phyloP scores from a whole-genome alignment of 2,113 vertebrate genomes.

The Nestor notabilis region DNA sequence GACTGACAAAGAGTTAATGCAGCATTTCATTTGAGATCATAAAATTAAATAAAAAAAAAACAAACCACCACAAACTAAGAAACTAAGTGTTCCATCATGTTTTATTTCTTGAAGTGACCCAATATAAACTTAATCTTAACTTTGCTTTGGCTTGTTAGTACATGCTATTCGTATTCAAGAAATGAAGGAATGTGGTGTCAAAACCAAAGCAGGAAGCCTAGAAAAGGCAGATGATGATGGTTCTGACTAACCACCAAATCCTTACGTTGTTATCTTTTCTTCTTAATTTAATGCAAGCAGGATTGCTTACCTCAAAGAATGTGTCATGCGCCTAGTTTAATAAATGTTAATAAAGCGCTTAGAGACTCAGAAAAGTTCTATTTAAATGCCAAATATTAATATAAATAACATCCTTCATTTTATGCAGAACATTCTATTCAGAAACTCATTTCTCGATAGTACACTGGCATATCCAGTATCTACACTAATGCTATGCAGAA shows the following conservation, averaged over 20 bases:
- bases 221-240: not conserved
- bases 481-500: not conserved
- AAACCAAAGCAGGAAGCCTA: not conserved
- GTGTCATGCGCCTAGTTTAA: not conserved
- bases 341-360: constrained; percentile 25
- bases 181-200: not conserved
- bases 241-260: not conserved
- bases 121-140: not conserved
- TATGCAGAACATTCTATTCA: not conserved
- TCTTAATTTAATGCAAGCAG: not conserved
- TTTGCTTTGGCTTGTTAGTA: not conserved
- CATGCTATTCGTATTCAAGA: not conserved
- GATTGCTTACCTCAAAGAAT: not conserved
- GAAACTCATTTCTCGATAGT: constrained; percentile 11
- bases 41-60: not conserved
- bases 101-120: not conserved
- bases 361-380: not conserved
- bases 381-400: constrained; percentile 28
- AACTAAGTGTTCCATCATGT: not conserved
- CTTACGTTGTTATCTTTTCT: not conserved
- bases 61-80: not conserved
- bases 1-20: not conserved
- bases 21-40: not conserved
- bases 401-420: constrained; percentile 24
- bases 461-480: constrained; percentile 17